phyloP scores from a whole-genome alignment of 2,113 vertebrate species.

The Nycticryphes semicollaris region DNA sequence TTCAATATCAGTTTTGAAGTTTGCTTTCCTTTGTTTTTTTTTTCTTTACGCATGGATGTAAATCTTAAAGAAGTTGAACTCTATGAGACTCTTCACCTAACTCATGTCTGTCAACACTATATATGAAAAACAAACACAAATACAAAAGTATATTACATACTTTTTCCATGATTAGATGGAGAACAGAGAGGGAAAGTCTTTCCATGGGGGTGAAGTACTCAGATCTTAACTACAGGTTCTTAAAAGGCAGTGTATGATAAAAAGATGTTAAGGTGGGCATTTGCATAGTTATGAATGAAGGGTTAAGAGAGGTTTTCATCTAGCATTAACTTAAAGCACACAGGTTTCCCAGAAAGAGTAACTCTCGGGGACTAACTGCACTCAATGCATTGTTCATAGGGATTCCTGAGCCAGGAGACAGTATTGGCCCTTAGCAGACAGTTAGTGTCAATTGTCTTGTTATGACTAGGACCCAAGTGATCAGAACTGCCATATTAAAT shows the following conservation, averaged over 20 bases:
- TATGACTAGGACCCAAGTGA: not conserved
- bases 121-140: not conserved
- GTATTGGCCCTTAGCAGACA: not conserved
- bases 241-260: not conserved
- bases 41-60: not conserved
- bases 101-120: not conserved
- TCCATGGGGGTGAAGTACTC: not conserved
- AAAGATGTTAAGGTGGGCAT: rapidly evolving
- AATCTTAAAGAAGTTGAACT: not conserved
- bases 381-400: not conserved
- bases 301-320: not conserved
- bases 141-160: not conserved
- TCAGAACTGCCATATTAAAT: not conserved
- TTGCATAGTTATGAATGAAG: not conserved
- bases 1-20: not conserved
- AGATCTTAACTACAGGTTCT: not conserved
- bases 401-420: not conserved
- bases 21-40: not conserved
- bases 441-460: not conserved
- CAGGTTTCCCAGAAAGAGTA: not conserved
- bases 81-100: not conserved
- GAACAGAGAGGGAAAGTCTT: not conserved
- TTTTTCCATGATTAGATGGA: not conserved
- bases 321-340: not conserved
- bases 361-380: not conserved